Base-by-base conservation (phyloP, 2,113 vertebrate species). In the cat (Felis catus) region DNA sequence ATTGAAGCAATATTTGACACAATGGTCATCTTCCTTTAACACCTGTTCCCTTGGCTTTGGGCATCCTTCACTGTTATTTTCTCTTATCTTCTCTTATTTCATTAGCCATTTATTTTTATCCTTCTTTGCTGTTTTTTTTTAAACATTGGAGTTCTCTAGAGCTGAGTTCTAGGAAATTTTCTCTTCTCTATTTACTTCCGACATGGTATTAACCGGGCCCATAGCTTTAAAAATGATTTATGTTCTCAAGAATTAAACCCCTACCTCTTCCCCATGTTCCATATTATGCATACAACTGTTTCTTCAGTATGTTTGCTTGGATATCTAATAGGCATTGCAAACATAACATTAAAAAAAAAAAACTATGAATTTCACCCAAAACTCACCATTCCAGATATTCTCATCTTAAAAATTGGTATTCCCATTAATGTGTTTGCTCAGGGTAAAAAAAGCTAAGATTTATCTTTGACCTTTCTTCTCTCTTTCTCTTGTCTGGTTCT, bases 21-120 rank as follows among this genome's bases (percentile, higher is more conserved):
- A 66, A 16, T 5, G 11, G 3, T 7, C 33, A 33, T 71, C 45
- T 95, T 79, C 15, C 12, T 92, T 78, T 48, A 89, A 86, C 4
- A 41, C 11, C 25, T 23, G 12, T 51, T 89, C 7, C 51, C 31
- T 93, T 80, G 15, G 12, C 19, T 15, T 82, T 73, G 29, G n/a
- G 2, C 39, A 51, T 41, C 31, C 33, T 85, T 87, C 79, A 15
- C 13, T 63, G 4, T 80, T 78, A 53, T n/a, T 87, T 96, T 94
- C 15, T 92, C 29, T 80, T 78, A 53, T n/a, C 83, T 96, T 92
- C 15, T 92, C 29, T 71, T 94, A 12, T 14, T 84, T 95, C 18
- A 27, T 65, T 79, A 73, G 36, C 33, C 19, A 36, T 29, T 80
- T 18, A 41, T 80, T 85, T n/a, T 33, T 53, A 53, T 19, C 51